Base-by-base conservation (phyloP, 2,113 vertebrate species). In the Elgaria multicarinata region DNA sequence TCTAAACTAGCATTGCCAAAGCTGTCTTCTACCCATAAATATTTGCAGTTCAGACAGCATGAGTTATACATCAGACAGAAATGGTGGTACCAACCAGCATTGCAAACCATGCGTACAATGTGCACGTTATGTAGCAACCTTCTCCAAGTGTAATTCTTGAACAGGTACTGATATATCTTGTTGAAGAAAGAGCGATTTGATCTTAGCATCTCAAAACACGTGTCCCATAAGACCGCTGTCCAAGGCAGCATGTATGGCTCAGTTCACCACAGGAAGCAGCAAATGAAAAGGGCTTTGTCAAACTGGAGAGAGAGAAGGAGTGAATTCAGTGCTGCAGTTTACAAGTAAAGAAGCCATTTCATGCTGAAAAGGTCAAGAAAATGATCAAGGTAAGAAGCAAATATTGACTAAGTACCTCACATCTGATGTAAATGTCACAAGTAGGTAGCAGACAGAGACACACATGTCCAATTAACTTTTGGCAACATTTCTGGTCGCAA, bases 361-460 rank as follows among this genome's bases (percentile, higher is more conserved):
- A n/a, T 78, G 9, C 2, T 77, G 16, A 24, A 89, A 90, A 91
- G 33, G 74, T 78, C 2, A 8, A 91, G 42, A 50, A 90, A 1
- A 85, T 85, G 6, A 85, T 20, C 42, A 92, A 71, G 28, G 66
- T 82, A 88, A 82, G 85, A 67, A 83, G 4, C 33, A 95, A 92
- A 89, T 94, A 90, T 66, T 87, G 77, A 82, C 44, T n/a, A 89
- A 85, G 58, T 64, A 89, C 2, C 44, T 39, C 44, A 71, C 0
- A 0, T 92, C 85, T 93, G 42, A 93, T 87, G 53, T 89, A 91
- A 93, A 64, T 92, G 9, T 1, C 88, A 75, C 31, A 46, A 88
- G 89, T 89, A 92, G 5, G 6, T 36, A 69, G 14, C n/a, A 89
- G 31, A 58, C 9, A 74, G 33, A 77, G 4, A 16, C 28, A 79